Conservation (phyloP, 2,797 vertebrate genomes). For the Xenopus petersii region DNA sequence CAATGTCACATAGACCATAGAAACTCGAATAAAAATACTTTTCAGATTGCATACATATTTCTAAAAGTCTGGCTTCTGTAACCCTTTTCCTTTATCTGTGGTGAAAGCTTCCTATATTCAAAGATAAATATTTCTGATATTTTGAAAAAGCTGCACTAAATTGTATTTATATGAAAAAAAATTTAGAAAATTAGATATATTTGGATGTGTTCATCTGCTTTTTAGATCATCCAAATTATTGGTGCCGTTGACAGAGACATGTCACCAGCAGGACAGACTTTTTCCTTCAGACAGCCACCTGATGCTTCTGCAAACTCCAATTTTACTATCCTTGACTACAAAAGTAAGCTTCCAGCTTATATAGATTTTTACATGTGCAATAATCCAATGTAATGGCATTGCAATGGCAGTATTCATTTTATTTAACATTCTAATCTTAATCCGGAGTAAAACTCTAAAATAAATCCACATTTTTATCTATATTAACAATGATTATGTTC, state of each 20-base stretch:
- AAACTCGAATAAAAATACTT: too few species aligned
- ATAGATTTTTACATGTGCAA: constrained; percentile 24
- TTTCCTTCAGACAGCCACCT: constrained; percentile 83
- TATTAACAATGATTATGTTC: too few species aligned
- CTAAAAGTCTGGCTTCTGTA: background rate
- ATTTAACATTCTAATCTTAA: too few species aligned
- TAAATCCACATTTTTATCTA: too few species aligned
- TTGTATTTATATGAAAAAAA: constrained; percentile 38
- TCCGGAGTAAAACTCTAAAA: too few species aligned
- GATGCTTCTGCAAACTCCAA: constrained; percentile 85
- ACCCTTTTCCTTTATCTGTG: background rate
- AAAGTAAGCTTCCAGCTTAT: constrained; percentile 76
- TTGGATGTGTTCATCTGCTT: constrained; percentile 54
- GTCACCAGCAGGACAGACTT: constrained; percentile 82
- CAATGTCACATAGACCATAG: too few species aligned
- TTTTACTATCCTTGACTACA: constrained; percentile 93
- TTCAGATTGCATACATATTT: too few species aligned
- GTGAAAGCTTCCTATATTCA: constrained; percentile 29
- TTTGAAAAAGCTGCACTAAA: constrained; percentile 13
- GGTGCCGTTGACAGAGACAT: constrained; percentile 87
- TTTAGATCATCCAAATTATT: constrained; percentile 88
- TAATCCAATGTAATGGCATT: background rate
- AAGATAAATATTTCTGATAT: constrained; percentile 13
- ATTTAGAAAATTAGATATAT: constrained; percentile 36
- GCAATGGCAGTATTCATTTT: too few species aligned